Base-by-base conservation (phyloP, 2,113 vertebrate genomes). In the Toxotes jaculatrix region DNA sequence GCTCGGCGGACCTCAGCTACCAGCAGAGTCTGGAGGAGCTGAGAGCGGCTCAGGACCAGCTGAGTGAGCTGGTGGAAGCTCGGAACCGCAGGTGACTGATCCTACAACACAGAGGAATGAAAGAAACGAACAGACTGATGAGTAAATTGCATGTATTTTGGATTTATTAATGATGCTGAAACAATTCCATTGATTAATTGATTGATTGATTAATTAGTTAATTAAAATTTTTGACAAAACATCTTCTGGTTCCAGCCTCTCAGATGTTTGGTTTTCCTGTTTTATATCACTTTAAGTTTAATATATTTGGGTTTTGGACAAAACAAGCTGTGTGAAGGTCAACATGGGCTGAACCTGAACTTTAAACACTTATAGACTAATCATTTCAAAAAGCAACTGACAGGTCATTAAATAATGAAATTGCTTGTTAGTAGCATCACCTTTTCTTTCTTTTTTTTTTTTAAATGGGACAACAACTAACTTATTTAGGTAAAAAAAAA, bases 11-110 rank as follows among this genome's bases (percentile, higher is more conserved):
- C 75, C 92, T 94, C 27, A 94, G 95, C 40, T 96, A 97, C 93
- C 96, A 96, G 91, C 96, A 96, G 90, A 95, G 96, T 51, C 90
- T 96, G 32, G 96, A 96, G 0, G 96, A 97, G 90, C 93, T 97
- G 1, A 82, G 95, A 43, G 94, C 94, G 0, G 94, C 96, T 13
- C 96, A 97, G 86, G 95, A 96, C 70, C 88, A 96, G 47, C 95
- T 97, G 76, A 94, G 95, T 32, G 96, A 97, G 85, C 94, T 97
- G 80, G 96, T 96, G 0, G 96, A 97, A 84, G 96, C 95, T 68
- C 95, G 96, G 6, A 97, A 96, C 89, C 94, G 93, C 90, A 96
- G 96, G 96, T 97, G 87, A 92, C 85, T 64, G 3, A 36, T 36
- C 36, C 4, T 6, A 36, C 36, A 36, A 36, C 36, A 6, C 36